Conservation (phyloP, 2,797 vertebrate species). For the Knipowitschia caucasica region DNA sequence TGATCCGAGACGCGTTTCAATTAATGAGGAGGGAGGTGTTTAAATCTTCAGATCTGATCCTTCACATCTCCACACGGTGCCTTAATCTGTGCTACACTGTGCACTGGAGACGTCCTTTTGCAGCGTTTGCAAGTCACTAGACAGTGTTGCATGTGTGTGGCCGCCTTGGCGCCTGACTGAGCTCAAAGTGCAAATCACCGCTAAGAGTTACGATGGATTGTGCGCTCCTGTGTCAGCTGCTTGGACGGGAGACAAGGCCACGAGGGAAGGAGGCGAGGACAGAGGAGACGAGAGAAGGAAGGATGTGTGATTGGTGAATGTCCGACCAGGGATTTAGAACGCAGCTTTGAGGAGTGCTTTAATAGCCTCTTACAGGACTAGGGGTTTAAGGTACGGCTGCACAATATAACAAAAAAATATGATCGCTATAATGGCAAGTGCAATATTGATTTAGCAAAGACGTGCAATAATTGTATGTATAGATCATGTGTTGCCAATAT, state of each 20-base stretch:
- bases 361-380: background rate
- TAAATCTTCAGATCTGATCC: slow-evolving; percentile 26
- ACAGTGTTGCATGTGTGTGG: slow-evolving; percentile 1
- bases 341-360: slow-evolving; percentile 15
- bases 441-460: no score
- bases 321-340: slow-evolving; percentile 17
- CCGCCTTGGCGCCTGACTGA: slow-evolving; percentile 7
- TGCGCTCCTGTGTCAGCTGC: slow-evolving; percentile 38
- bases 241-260: slow-evolving; percentile 41
- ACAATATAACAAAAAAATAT: no score
- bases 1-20: slow-evolving; percentile 24
- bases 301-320: slow-evolving; percentile 43
- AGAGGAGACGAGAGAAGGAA: slow-evolving; percentile 7
- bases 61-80: slow-evolving; percentile 19
- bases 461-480: no score
- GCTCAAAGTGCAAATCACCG: slow-evolving; percentile 42
- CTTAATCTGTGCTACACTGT: slow-evolving; percentile 13
- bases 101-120: background rate
- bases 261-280: slow-evolving; percentile 8
- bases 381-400: no score
- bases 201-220: slow-evolving; percentile 40
- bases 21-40: slow-evolving; percentile 26
- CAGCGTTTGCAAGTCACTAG: slow-evolving; percentile 7
- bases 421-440: no score
- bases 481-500: no score